phyloP scores from a whole-genome alignment of 2,888 invertebrate genomes.

The Trichopoda pennipes region DNA sequence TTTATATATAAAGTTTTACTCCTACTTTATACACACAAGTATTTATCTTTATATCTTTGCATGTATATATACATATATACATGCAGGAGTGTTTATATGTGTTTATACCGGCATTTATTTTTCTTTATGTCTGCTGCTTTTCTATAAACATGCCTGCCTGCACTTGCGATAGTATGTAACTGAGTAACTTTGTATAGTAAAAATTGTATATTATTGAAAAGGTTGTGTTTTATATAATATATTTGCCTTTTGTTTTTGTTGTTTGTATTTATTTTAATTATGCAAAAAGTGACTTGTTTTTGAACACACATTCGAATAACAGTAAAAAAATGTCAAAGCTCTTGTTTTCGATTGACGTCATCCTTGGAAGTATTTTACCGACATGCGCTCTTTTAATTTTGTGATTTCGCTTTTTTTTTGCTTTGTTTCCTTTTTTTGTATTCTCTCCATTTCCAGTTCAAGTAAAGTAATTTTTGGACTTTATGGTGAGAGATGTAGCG shows the following conservation, averaged over 20 bases:
- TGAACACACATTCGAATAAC: conserved; percentile 38
- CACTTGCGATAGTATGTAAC: neutral
- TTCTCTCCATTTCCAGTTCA: conserved; percentile 37
- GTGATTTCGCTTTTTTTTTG: neutral
- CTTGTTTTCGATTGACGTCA: conserved; percentile 77
- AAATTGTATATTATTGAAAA: conserved; percentile 32
- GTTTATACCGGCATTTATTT: conserved; percentile 69
- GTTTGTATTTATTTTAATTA: conserved; percentile 39
- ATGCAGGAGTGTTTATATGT: neutral
- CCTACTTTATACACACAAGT: neutral
- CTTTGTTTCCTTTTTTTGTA: neutral
- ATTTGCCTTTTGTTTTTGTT: conserved; percentile 38
- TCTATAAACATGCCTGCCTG: neutral
- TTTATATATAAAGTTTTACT: neutral
- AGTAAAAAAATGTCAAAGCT: conserved; percentile 72
- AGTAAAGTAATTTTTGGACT: conserved; percentile 10
- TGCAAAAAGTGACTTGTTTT: conserved; percentile 61
- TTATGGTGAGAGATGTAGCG: conserved; percentile 25
- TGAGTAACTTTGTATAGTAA: conserved; percentile 42
- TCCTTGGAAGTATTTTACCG: conserved; percentile 74
- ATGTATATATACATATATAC: neutral
- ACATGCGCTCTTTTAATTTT: conserved; percentile 63
- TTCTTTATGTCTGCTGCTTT: conserved; percentile 15
- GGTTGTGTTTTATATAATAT: conserved; percentile 52
- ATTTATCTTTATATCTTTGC: neutral